Conservation (phyloP, 2,113 vertebrate species). For the Kobus ellipsiprymnus region DNA sequence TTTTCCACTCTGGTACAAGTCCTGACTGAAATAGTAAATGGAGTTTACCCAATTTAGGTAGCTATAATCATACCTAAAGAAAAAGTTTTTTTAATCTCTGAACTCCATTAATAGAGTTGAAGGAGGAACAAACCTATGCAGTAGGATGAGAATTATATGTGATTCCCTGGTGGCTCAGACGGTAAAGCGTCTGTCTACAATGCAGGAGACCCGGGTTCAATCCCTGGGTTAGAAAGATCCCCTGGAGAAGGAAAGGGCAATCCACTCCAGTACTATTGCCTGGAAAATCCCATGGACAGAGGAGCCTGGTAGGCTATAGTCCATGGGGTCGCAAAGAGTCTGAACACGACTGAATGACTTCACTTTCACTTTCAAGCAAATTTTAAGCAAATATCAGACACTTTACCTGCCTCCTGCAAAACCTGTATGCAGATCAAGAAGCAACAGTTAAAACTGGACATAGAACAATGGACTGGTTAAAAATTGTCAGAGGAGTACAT, state of each 20-base stretch:
- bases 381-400: neutral
- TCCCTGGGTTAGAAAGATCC: too few relatives aligned
- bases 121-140: neutral
- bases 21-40: slow-evolving; percentile 12
- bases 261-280: too few relatives aligned
- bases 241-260: too few relatives aligned
- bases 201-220: too few relatives aligned
- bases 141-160: neutral
- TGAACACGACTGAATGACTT: too few relatives aligned
- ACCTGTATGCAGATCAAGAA: neutral
- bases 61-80: neutral
- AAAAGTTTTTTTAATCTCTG: neutral
- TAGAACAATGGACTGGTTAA: neutral
- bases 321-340: too few relatives aligned
- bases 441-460: neutral
- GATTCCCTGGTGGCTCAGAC: neutral
- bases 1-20: neutral
- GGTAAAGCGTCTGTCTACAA: too few relatives aligned
- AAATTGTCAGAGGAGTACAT: neutral
- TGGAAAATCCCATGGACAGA: too few relatives aligned
- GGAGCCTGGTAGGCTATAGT: too few relatives aligned
- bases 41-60: neutral
- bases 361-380: neutral
- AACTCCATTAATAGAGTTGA: neutral
- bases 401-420: neutral